Conservation (phyloP, 2,113 vertebrate species). For the Phylloscopus trochiloides region DNA sequence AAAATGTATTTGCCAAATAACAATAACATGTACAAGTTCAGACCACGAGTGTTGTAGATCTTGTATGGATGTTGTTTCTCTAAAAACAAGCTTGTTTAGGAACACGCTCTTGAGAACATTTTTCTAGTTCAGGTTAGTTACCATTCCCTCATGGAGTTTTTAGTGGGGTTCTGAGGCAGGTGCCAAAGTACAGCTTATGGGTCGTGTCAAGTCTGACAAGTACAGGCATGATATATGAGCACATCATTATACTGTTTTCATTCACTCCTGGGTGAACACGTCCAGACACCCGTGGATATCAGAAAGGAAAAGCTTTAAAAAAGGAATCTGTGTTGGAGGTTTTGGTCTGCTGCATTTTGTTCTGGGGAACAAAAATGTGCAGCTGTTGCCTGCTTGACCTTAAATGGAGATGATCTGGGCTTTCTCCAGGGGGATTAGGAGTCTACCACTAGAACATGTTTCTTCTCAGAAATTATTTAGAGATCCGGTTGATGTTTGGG, state of each 20-base stretch:
- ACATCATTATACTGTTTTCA: neutral
- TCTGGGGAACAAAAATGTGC: slow-evolving; percentile 48
- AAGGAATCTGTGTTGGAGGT: neutral
- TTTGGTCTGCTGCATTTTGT: slow-evolving; percentile 47
- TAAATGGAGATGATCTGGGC: slow-evolving; percentile 77
- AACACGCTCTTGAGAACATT: neutral
- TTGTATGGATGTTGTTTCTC: neutral
- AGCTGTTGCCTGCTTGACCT: slow-evolving; percentile 70
- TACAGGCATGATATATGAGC: neutral
- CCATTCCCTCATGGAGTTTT: neutral
- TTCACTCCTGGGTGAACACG: neutral
- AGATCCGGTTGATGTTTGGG: slow-evolving; percentile 36
- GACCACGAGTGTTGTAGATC: neutral
- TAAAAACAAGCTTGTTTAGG: neutral
- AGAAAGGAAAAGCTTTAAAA: neutral
- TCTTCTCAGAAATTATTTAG: slow-evolving; percentile 56
- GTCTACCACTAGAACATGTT: slow-evolving; percentile 49
- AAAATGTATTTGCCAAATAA: neutral
- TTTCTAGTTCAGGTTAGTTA: neutral
- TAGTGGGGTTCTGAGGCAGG: neutral
- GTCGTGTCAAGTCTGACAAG: neutral
- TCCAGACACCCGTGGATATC: neutral
- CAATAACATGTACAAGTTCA: neutral
- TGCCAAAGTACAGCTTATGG: neutral
- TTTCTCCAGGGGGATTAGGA: slow-evolving; percentile 71